A percentile compares a stretch with the other conserved stretches of the same genome.
Evolutionary conservation across 2,797 vertebrate genomes (phyloP).

Genomic region (Falco concolor): DNA sequence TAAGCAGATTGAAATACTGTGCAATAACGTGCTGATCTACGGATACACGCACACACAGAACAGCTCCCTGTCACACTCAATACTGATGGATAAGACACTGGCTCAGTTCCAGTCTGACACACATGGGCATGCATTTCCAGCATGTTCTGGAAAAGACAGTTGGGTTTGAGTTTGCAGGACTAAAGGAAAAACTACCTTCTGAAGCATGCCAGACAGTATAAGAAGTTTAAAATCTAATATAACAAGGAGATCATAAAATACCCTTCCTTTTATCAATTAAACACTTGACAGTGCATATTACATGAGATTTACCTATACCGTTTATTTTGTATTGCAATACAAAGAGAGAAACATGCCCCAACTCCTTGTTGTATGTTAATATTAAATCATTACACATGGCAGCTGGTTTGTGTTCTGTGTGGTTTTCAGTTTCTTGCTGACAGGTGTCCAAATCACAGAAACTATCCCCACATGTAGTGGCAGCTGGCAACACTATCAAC

Average conservation of each 20-base stretch:
- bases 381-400: conserved; percentile 36
- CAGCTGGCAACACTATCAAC: conserved; percentile 54
- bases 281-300: background rate
- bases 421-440: conserved; percentile 60
- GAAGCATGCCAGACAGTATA: background rate
- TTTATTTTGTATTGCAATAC: background rate
- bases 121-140: background rate
- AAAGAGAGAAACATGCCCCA: background rate
- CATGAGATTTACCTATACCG: background rate
- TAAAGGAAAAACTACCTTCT: background rate
- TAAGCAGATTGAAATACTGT: background rate
- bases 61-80: background rate
- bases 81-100: background rate
- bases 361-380: conserved; percentile 31
- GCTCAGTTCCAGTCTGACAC: background rate
- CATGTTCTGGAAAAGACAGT: background rate
- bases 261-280: background rate
- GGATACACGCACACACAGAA: background rate
- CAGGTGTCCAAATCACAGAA: conserved; percentile 58
- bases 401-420: conserved; percentile 39
- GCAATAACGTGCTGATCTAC: background rate
- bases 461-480: conserved; percentile 19
- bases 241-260: background rate
- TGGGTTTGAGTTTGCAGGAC: background rate
- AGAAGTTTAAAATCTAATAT: background rate